Evolutionary conservation across 2,113 vertebrate species (phyloP), one percentile per base, ranked within the genome.

Genomic region (Percina caprodes): DNA sequence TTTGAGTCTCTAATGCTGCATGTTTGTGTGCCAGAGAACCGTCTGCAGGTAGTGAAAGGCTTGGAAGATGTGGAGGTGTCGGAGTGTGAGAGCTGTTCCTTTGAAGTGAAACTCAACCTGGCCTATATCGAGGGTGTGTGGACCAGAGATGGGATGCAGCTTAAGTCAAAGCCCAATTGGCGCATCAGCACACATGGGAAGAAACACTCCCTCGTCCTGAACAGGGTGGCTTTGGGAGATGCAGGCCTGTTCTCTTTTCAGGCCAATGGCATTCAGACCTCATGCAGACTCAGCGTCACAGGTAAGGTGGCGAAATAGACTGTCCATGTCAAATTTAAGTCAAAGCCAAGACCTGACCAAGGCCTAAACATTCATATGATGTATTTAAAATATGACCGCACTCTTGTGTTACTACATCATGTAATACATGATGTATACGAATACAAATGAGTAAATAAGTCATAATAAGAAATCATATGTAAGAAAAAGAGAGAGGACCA

Each of bases 31-130:
- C 45, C 88, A 99, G 98, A 96, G 95, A 96, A 97, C 39, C 96
- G 96, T 76, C 93, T 98, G 83, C 96, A 95, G 77, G 74, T 99
- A 49, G 89, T 97, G 71, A 96, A 94, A 82, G 96, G 96, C 6
- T 90, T 99, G 72, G 95, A 96, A 71, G 90, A 95, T 0, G 60
- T 94, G 26, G 84, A 96, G 67, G 94, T 95, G 6, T 84, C 79
- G 2, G 98, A 98, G 85, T 96, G 95, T 39, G 96, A 96, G 14
- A 92, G 92, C 0, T 94, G 91, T 83, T 95, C 95, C 48, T 97
- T 99, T 0, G 95, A 97, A 77, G 96, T 97, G 84, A 95, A 95
- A 45, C 91, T 99, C 69, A 99, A 97, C 0, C 95, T 98, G 0
- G 92, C 96, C 2, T 95, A 96, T 0, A 95, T 99, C 58, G 96